phyloP scores from a whole-genome alignment of 2,888 invertebrate species.

The Ectemnius lituratus region DNA sequence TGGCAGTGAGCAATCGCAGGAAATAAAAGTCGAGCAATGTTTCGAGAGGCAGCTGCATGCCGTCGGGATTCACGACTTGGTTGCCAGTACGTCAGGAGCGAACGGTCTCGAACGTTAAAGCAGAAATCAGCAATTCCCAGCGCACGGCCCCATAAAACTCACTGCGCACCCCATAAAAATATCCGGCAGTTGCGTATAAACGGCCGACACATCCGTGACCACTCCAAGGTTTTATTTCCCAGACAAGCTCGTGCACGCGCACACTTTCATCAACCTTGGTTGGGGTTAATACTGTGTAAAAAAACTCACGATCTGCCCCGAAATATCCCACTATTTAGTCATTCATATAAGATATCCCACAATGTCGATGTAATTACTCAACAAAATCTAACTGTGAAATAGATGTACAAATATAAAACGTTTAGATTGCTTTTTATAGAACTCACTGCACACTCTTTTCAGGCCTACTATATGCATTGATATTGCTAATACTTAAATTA shows the following conservation, averaged over 20 bases:
- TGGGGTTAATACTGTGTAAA: slow-evolving; percentile 52
- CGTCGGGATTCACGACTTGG: slow-evolving; percentile 48
- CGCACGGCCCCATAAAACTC: slow-evolving; percentile 50
- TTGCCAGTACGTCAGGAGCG: slow-evolving; percentile 21
- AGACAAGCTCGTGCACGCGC: background rate
- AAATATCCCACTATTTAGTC: too few species aligned
- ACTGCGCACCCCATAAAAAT: slow-evolving; percentile 56
- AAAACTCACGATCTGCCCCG: slow-evolving; percentile 14
- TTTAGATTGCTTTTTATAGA: too few species aligned
- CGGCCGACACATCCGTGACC: slow-evolving; percentile 23
- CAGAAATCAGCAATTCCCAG: slow-evolving; percentile 52
- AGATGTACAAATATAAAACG: too few species aligned
- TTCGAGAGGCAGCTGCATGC: slow-evolving; percentile 7
- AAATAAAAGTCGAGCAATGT: background rate
- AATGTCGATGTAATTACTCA: too few species aligned
- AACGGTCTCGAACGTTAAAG: slow-evolving; percentile 32
- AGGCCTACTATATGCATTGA: too few species aligned
- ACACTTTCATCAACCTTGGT: slow-evolving; percentile 47
- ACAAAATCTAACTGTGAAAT: too few species aligned
- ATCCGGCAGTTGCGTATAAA: slow-evolving; percentile 36
- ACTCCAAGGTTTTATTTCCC: slow-evolving; percentile 45
- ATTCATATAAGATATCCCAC: too few species aligned
- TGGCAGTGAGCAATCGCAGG: background rate
- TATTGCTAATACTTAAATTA: too few species aligned
- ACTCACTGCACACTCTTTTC: too few species aligned